Evolutionary conservation across 2,113 vertebrate species (phyloP), one percentile per base, ranked within the genome.

Genomic region (Tetraodon nigroviridis): DNA sequence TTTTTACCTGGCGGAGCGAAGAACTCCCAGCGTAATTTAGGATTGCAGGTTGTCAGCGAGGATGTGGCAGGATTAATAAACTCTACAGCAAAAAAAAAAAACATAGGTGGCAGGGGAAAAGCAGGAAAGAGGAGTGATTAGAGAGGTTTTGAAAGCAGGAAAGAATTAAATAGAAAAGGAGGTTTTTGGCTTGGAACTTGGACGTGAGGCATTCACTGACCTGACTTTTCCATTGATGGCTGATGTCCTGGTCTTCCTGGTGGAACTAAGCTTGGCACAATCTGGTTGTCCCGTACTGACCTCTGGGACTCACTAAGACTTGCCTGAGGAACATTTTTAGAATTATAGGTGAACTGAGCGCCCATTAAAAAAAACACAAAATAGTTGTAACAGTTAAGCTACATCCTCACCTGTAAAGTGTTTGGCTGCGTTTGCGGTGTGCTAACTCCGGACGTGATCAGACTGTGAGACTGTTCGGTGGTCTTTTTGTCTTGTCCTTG

Each of bases 1-100:
- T 8, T 47, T 91, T 96, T 96, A 97, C 95, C 95, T 97, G 94
- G 81, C 69, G 76, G 88, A 1, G 89, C 90, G 92, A 97, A 97
- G 94, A 97, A 96, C 75, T 91, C 93, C 80, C 88, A 92, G 62
- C 94, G 93, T 83, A 91, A 92, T 89, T 93, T 93, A 90, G 83
- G 88, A 90, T 93, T 95, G 90, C 90, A 89, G 87, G 91, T 88
- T 88, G 92, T 90, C 82, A 92, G 85, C 15, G 90, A 85, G 79
- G 91, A 78, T 60, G 66, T 71, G 87, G 90, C 86, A 88, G 86
- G 82, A 81, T 82, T 78, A 78, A 73, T 64, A 85, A 83, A 64
- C 67, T 88, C 88, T 90, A 85, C 8, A 82, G 67, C 67, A 2
- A 81, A 75, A 78, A 81, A 75, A 78, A 76, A 19, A 65, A 20